Percentiles rank a stretch among this genome's conserved stretches.
Evolutionary conservation across 2,797 vertebrate species (phyloP).

Genomic region (Takifugu ocellatus): DNA sequence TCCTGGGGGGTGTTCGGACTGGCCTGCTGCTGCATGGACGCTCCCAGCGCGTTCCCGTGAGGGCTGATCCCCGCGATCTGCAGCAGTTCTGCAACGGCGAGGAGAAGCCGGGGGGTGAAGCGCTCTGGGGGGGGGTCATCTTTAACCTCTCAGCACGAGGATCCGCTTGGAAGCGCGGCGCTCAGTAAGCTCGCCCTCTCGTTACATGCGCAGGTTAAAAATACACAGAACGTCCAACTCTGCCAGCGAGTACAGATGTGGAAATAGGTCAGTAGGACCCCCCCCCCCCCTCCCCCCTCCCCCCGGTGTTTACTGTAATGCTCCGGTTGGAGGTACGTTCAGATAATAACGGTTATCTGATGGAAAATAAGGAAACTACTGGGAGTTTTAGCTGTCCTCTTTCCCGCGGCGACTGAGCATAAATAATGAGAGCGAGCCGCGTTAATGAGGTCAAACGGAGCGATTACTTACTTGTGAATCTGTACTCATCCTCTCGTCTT

Average conservation of each 20-base stretch:
- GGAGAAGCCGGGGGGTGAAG: neutral
- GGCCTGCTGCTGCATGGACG: constrained; percentile 92
- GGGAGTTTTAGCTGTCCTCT: too few species aligned
- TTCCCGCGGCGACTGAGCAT: constrained; percentile 55
- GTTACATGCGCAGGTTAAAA: constrained; percentile 36
- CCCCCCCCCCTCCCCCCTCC: too few species aligned
- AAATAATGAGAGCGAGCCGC: constrained; percentile 15
- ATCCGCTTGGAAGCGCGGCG: neutral
- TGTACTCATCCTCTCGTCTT: constrained; percentile 99
- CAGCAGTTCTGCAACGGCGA: constrained; percentile 83
- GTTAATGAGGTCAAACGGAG: constrained; percentile 53
- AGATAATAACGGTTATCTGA: too few species aligned
- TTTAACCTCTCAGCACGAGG: neutral
- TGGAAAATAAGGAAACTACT: too few species aligned
- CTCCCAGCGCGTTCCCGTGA: constrained; percentile 93
- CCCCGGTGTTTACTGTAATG: neutral
- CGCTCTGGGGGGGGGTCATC: neutral
- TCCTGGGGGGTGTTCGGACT: constrained; percentile 90
- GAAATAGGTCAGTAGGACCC: constrained; percentile 56
- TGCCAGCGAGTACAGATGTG: constrained; percentile 35
- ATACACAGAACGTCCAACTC: constrained; percentile 24
- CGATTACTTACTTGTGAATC: constrained; percentile 97
- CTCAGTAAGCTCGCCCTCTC: neutral
- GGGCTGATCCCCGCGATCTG: constrained; percentile 97
- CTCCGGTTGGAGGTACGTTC: neutral